Evolutionary conservation across 2,797 vertebrate species (phyloP).

Genomic region (Gymnocypris eckloni): DNA sequence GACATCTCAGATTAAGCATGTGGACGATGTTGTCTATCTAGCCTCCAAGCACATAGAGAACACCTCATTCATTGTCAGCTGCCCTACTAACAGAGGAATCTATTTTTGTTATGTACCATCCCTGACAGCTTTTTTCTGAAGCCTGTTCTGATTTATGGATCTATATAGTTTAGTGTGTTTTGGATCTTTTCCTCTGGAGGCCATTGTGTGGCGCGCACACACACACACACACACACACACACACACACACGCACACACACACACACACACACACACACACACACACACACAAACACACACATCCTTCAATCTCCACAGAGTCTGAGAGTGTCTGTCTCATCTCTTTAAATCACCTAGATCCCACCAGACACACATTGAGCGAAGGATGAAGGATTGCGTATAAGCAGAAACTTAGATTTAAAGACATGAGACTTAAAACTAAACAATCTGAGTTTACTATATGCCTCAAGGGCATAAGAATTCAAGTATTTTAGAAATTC

Average conservation of each 20-base stretch:
- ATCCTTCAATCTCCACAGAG: slow-evolving; percentile 32
- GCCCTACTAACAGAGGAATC: slow-evolving; percentile 36
- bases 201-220: neutral
- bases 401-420: neutral
- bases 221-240: slow-evolving; percentile 41
- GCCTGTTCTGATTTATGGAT: slow-evolving; percentile 50
- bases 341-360: slow-evolving; percentile 43
- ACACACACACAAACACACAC: slow-evolving; percentile 40
- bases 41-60: neutral
- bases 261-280: neutral
- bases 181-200: slow-evolving; percentile 41
- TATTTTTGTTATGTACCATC: slow-evolving; percentile 44
- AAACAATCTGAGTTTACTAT: neutral
- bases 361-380: neutral
- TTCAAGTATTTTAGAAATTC: slow-evolving; percentile 48
- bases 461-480: slow-evolving; percentile 45
- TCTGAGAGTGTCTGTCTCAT: slow-evolving; percentile 47
- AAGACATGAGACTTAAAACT: neutral
- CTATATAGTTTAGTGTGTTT: slow-evolving; percentile 46
- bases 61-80: slow-evolving; percentile 38
- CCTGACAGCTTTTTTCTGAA: slow-evolving; percentile 40
- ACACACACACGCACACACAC: slow-evolving; percentile 34
- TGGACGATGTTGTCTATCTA: slow-evolving; percentile 24
- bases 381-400: neutral
- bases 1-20: slow-evolving; percentile 20